Evolutionary conservation across 2,888 invertebrate genomes (phyloP), one percentile per base, ranked within the genome.

Genomic region (Tricholauxania praeusta): DNA sequence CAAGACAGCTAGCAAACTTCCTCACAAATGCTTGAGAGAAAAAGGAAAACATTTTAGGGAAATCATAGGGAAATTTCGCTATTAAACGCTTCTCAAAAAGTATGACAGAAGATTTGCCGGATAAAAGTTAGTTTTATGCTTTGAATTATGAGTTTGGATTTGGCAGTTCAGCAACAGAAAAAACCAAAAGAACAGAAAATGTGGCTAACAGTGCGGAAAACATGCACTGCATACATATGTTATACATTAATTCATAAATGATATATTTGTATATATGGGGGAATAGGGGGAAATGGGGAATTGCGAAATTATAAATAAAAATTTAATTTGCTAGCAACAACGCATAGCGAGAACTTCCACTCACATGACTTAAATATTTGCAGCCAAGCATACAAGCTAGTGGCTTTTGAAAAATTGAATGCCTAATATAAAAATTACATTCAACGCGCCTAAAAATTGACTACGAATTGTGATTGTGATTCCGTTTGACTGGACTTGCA

Each of bases 61-160:
- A 53, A 67, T 55, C 47, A 55, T 32, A 28, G 17, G 39, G 55
- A 55, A 67, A 65, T 65, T 65, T 65, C 52, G 28, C 22, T 32
- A 51, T 53, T 67, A 55, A 67, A 67, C 55, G 67, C 55, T 55
- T 67, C 8, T 53, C 67, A 55, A 55, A 55, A 67, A 52, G 39
- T 67, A 67, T 67, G 67, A 67, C 67, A 67, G 67, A 47, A 67
- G 67, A 55, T 67, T 67, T 67, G 55, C 39, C 67, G 55, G 28
- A 55, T 55, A 67, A 55, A 67, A 67, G 55, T 67, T 32, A 28
- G 67, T 55, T 67, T 67, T 55, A 55, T 55, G 64, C 64, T 49
- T 48, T 64, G 64, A 64, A 64, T 64, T 64, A 64, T 49, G 64
- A 64, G 64, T 32, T 39, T 19, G 64, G 64, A 48, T 64, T 64